A percentile compares a stretch with the other conserved stretches of the same genome.
These are phyloP conservation scores for Butorides virescens DNA, from an alignment of 2,113 vertebrate species.

Conservation along the genomic window DNA sequence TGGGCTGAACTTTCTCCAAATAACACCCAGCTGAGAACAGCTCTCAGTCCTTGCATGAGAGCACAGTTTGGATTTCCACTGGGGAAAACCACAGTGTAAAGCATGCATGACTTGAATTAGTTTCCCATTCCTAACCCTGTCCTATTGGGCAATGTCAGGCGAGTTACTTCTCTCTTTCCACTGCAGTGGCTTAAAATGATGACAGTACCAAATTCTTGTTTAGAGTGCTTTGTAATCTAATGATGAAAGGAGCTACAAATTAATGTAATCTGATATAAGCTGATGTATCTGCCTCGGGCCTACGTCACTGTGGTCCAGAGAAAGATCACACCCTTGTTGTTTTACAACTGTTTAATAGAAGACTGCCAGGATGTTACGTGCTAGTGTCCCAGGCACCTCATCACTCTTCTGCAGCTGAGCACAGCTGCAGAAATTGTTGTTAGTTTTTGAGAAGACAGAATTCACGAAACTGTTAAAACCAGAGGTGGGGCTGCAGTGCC, in stretches of 20 bases:
- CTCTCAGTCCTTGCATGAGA: not conserved
- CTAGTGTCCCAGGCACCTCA: not conserved
- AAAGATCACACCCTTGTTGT: not conserved
- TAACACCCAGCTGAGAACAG: not conserved
- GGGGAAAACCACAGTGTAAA: not conserved
- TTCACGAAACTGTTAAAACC: not conserved
- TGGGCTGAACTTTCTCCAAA: not conserved
- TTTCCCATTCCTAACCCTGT: not conserved
- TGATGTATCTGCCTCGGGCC: not conserved
- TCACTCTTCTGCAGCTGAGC: not conserved
- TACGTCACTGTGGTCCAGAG: not conserved
- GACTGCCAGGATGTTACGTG: not conserved
- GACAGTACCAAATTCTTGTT: not conserved
- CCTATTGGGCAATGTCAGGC: not conserved
- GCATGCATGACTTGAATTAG: not conserved
- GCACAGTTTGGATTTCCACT: not conserved
- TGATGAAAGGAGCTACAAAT: not conserved
- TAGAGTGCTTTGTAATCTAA: not conserved
- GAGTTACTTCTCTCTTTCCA: not conserved
- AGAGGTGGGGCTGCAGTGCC: not conserved
- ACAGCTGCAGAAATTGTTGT: not conserved
- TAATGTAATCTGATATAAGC: not conserved
- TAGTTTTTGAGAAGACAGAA: not conserved
- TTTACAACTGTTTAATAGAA: not conserved
- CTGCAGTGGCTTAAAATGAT: not conserved